Percentiles rank a stretch among this genome's conserved stretches.
These are phyloP conservation scores for Ostrea denselamellosa DNA, from an alignment of 1,140 invertebrate species.

Conservation along the genomic window DNA sequence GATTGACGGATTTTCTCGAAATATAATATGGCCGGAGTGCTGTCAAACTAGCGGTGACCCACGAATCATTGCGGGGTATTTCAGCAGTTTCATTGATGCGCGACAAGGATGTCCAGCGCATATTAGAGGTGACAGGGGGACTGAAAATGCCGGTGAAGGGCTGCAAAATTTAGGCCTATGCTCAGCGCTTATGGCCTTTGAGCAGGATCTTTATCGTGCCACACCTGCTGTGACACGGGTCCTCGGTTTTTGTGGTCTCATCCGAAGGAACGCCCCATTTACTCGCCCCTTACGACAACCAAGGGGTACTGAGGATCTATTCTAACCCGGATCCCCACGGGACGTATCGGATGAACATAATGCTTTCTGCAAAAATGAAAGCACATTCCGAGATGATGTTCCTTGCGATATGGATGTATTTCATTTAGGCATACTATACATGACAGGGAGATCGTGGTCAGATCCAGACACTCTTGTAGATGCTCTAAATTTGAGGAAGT, in stretches of 20 bases:
- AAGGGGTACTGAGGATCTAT: too few relatives aligned
- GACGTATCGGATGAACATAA: neutral
- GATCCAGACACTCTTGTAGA: neutral
- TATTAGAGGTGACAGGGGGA: conserved; percentile 63
- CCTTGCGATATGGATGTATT: neutral
- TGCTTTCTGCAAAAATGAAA: neutral
- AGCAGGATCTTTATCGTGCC: too few relatives aligned
- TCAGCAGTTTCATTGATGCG: conserved; percentile 49
- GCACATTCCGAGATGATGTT: neutral
- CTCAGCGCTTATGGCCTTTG: too few relatives aligned
- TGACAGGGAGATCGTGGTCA: neutral
- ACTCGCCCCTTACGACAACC: too few relatives aligned
- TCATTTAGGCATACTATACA: neutral
- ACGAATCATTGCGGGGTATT: conserved; percentile 57
- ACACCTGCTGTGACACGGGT: too few relatives aligned
- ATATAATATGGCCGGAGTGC: conserved; percentile 66
- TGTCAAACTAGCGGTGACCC: conserved; percentile 64
- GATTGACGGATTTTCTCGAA: conserved; percentile 68
- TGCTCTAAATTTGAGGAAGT: neutral
- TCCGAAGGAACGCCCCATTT: too few relatives aligned
- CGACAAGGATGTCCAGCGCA: conserved; percentile 50
- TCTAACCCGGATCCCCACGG: too few relatives aligned
- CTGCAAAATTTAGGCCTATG: too few relatives aligned
- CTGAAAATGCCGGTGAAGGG: conserved; percentile 64
- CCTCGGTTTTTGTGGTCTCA: too few relatives aligned